These are phyloP conservation scores for Molossus alvarezi DNA, from an alignment of 2,797 vertebrate species.

Conservation along the genomic window DNA sequence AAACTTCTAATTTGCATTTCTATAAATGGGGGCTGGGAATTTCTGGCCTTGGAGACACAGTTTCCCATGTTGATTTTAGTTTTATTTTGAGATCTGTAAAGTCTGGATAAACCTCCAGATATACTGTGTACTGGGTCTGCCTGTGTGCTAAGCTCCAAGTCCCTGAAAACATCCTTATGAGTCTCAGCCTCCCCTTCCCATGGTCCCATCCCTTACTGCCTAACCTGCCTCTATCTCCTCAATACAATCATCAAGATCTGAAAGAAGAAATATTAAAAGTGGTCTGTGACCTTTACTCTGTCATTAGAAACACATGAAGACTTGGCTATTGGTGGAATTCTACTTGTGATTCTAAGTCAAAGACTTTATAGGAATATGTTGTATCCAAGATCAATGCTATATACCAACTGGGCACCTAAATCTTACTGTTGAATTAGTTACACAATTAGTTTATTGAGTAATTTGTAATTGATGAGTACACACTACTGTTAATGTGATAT, in stretches of 20 bases:
- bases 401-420: background rate
- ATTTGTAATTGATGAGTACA: background rate
- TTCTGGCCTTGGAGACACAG: too few relatives aligned
- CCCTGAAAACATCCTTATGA: too few relatives aligned
- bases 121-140: too few relatives aligned
- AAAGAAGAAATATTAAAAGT: background rate
- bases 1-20: too few relatives aligned
- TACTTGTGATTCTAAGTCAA: background rate
- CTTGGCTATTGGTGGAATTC: background rate
- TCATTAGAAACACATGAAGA: background rate
- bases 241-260: background rate
- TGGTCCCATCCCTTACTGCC: too few relatives aligned
- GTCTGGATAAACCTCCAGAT: too few relatives aligned
- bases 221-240: too few relatives aligned
- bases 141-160: too few relatives aligned
- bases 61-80: too few relatives aligned
- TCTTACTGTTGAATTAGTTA: background rate
- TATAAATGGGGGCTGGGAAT: too few relatives aligned
- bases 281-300: background rate
- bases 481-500: background rate
- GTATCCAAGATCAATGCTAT: background rate
- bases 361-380: background rate
- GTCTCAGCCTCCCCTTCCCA: too few relatives aligned
- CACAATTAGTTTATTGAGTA: conserved; percentile 10
- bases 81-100: too few relatives aligned